Conservation (phyloP, 2,888 invertebrate genomes). For the Catonia carolina region DNA sequence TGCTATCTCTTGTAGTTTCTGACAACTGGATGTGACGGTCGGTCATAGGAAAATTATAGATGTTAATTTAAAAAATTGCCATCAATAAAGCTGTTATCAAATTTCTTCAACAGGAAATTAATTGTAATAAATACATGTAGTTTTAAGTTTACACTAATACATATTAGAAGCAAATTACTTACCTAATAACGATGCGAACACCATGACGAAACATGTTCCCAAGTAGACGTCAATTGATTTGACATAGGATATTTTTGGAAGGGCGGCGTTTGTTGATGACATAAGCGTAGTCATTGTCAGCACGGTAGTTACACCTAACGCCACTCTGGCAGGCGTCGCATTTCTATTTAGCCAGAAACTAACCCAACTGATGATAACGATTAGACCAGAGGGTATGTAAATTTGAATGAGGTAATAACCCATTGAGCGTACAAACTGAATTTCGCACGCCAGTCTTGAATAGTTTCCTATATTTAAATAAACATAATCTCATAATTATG, state of each 20-base stretch:
- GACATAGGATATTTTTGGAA: conserved; percentile 97
- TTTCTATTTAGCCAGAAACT: conserved; percentile 95
- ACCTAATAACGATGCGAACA: conserved; percentile 94
- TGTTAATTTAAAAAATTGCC: too few relatives aligned
- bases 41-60: too few relatives aligned
- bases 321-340: conserved; percentile 89
- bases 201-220: conserved; percentile 98
- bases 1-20: too few relatives aligned
- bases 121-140: too few relatives aligned
- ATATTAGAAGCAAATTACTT: conserved; percentile 44
- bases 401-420: conserved; percentile 98
- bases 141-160: too few relatives aligned
- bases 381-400: conserved; percentile 94
- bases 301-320: conserved; percentile 91
- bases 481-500: too few relatives aligned
- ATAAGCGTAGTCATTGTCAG: conserved; percentile 96
- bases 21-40: too few relatives aligned
- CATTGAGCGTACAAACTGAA: conserved; percentile 95
- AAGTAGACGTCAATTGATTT: conserved; percentile 96
- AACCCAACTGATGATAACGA: conserved; percentile 96
- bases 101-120: too few relatives aligned
- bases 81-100: too few relatives aligned
- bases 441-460: conserved; percentile 91
- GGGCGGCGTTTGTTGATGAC: conserved; percentile 92
- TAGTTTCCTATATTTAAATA: conserved; percentile 70